These are phyloP conservation scores for Torymus auratus DNA, from an alignment of 2,888 invertebrate species.

Conservation along the genomic window DNA sequence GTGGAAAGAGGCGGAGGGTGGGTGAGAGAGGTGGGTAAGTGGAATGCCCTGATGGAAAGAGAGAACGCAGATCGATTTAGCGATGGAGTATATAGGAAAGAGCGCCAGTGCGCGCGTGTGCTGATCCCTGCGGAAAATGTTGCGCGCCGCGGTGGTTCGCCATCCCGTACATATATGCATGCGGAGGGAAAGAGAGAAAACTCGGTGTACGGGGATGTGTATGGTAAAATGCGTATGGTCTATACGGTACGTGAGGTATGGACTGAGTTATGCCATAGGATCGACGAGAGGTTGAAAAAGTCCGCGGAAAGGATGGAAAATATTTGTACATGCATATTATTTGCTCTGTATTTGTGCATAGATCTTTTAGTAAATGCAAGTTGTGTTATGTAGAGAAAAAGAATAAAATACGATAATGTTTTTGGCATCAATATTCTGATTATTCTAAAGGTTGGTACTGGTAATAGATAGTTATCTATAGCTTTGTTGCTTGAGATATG, in stretches of 20 bases:
- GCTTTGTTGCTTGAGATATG: no score
- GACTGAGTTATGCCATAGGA: no score
- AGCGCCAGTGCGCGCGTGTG: not conserved
- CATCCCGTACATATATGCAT: not conserved
- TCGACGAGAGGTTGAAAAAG: no score
- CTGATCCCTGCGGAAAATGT: conserved; percentile 35
- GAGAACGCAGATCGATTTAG: conserved; percentile 2
- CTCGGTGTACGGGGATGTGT: no score
- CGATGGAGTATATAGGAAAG: conserved; percentile 7
- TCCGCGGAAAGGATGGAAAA: conserved; percentile 1
- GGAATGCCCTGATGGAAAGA: not conserved
- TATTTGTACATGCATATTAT: not conserved
- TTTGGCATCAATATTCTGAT: no score
- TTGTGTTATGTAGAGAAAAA: no score
- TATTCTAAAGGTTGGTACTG: no score
- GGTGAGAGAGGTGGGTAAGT: not conserved
- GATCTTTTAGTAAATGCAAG: no score
- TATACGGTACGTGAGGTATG: no score
- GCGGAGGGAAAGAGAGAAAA: not conserved
- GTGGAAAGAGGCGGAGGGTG: not conserved
- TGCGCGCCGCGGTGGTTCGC: not conserved
- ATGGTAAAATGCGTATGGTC: no score
- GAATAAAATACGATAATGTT: no score
- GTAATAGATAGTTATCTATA: no score
- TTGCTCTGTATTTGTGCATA: not conserved